These are phyloP conservation scores for Drosophila athabasca DNA, from an alignment of 1,140 invertebrate species.

Conservation along the genomic window DNA sequence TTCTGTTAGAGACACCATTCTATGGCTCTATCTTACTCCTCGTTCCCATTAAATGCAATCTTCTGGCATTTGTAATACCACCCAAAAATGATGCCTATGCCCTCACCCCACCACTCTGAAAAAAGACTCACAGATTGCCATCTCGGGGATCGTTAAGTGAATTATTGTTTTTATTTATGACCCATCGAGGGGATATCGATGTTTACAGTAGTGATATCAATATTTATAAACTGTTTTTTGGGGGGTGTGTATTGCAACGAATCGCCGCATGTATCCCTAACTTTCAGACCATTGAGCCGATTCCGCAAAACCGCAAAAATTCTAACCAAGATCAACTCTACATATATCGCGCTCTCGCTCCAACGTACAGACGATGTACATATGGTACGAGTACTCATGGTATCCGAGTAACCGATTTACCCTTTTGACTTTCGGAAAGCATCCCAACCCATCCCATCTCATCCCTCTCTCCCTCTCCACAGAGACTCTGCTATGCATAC, in stretches of 20 bases:
- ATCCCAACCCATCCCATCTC: constrained; percentile 18
- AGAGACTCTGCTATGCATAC: not conserved
- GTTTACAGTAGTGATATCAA: constrained; percentile 66
- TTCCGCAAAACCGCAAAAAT: constrained; percentile 1
- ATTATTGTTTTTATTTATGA: constrained; percentile 60
- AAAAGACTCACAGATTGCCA: constrained; percentile 7
- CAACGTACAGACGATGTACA: no score
- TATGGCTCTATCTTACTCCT: no score
- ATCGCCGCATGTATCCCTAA: not conserved
- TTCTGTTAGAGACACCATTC: no score
- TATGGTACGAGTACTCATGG: no score
- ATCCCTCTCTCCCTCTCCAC: not conserved
- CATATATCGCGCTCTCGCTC: not conserved
- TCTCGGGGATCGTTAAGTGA: constrained; percentile 47
- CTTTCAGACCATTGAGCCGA: constrained; percentile 16
- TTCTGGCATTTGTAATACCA: no score
- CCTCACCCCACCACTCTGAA: constrained; percentile 8
- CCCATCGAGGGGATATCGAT: constrained; percentile 35
- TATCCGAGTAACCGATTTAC: constrained; percentile 10
- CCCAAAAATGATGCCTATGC: no score
- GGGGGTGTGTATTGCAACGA: constrained; percentile 18
- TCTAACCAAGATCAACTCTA: constrained; percentile 4
- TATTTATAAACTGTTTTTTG: constrained; percentile 36
- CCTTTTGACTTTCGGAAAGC: constrained; percentile 48
- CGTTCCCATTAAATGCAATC: no score